phyloP scores from a whole-genome alignment of 2,888 invertebrate genomes.

The Choreutis nemorana region DNA sequence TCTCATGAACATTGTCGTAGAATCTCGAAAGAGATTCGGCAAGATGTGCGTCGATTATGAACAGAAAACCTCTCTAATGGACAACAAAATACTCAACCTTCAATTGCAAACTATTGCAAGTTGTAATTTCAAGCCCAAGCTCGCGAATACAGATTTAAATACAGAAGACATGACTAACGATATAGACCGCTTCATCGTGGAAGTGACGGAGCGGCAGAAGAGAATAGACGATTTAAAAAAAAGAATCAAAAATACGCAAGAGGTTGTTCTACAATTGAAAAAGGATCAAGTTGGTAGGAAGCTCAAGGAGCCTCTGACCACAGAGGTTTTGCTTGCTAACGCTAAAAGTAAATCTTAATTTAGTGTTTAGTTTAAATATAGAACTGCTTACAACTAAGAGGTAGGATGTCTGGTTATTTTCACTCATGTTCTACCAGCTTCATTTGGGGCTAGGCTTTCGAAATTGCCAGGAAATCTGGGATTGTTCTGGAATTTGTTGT shows the following conservation, averaged over 20 bases:
- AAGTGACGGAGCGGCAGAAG: constrained; percentile 23
- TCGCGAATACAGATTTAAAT: constrained; percentile 18
- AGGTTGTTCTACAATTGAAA: constrained; percentile 33
- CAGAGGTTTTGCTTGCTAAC: constrained; percentile 26
- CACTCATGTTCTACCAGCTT: too few species aligned
- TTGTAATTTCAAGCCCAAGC: constrained; percentile 33
- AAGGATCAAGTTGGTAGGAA: constrained; percentile 26
- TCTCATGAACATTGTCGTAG: constrained; percentile 49
- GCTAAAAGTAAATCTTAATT: constrained; percentile 31
- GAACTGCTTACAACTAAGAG: too few species aligned
- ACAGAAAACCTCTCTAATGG: constrained; percentile 31
- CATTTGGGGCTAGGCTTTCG: too few species aligned
- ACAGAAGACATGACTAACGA: constrained; percentile 24
- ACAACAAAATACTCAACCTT: constrained; percentile 39
- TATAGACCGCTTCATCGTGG: constrained; percentile 26
- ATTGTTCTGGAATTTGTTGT: too few species aligned
- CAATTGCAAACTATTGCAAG: constrained; percentile 34
- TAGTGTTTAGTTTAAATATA: too few species aligned
- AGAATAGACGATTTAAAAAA: constrained; percentile 24
- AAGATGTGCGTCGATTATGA: constrained; percentile 43
- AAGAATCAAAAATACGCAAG: constrained; percentile 29
- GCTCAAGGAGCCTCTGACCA: constrained; percentile 28
- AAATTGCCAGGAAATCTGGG: too few species aligned
- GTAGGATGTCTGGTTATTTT: too few species aligned
- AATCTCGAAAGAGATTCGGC: constrained; percentile 47